phyloP scores from a whole-genome alignment of 2,113 vertebrate species.

The Oncorhynchus clarkii region DNA sequence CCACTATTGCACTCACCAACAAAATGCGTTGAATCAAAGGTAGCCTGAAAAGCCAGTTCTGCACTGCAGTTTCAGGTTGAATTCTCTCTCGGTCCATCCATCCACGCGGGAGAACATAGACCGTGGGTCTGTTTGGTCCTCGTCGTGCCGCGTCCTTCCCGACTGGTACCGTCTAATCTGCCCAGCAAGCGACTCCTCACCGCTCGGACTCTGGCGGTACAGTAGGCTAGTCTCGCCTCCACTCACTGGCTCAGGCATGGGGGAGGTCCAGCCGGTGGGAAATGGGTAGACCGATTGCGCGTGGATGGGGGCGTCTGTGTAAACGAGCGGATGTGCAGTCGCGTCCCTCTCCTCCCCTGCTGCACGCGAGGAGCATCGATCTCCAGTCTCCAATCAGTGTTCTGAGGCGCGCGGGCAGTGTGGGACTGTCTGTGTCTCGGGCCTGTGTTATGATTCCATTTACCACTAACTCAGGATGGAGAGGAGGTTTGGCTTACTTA shows the following conservation, averaged over 20 bases:
- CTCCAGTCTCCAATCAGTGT: conserved; percentile 17
- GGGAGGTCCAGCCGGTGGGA: conserved; percentile 52
- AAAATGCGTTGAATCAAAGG: conserved; percentile 58
- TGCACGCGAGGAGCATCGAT: conserved; percentile 34
- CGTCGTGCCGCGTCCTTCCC: conserved; percentile 29
- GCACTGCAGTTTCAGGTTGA: conserved; percentile 43
- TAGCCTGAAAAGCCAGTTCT: conserved; percentile 44
- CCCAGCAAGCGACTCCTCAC: conserved; percentile 38
- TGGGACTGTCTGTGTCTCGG: conserved; percentile 33
- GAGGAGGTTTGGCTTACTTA: no score
- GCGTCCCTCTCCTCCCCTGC: conserved; percentile 15
- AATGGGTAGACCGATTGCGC: conserved; percentile 32
- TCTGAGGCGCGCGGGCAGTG: conserved; percentile 24
- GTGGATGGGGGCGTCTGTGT: conserved; percentile 40
- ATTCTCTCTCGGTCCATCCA: conserved; percentile 64
- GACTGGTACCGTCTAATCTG: conserved; percentile 23
- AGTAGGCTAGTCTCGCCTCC: conserved; percentile 47
- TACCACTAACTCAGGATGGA: no score
- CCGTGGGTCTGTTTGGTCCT: conserved; percentile 59
- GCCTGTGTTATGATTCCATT: conserved; percentile 33
- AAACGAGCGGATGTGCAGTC: background rate
- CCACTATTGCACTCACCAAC: conserved; percentile 60
- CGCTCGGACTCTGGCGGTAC: conserved; percentile 26
- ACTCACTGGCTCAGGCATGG: conserved; percentile 32
- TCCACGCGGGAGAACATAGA: conserved; percentile 78